Evolutionary conservation across 2,797 vertebrate species (phyloP), one percentile per base, ranked within the genome.

Genomic region (Siniperca scherzeri): DNA sequence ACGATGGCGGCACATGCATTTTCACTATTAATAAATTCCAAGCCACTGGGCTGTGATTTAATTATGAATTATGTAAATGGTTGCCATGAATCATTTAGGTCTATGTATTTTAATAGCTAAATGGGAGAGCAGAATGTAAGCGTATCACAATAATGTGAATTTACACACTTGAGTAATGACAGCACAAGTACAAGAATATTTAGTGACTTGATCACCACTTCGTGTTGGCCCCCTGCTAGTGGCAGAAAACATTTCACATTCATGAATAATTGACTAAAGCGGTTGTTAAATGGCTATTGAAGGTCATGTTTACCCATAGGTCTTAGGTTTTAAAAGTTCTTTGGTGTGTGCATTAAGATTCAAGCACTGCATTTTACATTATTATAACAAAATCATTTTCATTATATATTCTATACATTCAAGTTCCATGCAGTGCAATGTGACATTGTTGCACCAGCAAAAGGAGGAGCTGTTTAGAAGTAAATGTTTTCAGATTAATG

Each of bases 21-120:
- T 97, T 97, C 96, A 97, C 96, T 95, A 95, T 94, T 95, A 96
- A 97, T 97, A 96, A 95, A 97, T 97, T 97, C 96, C 96, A 94
- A 93, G 93, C 92, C 96, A 95, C 96, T 95, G 92, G 91, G 75
- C 94, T 94, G 94, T 96, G 95, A 97, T 97, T 97, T 97, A 97
- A 97, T 97, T 97, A 97, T 96, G 94, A 96, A 97, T 97, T 97
- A 96, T 97, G 95, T 95, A 96, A 97, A 96, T 95, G 93, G 87
- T 86, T 94, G 94, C 93, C 92, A 96, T 97, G 96, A 97, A 97
- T 97, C 93, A 97, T 97, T 97, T 95, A 96, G 78, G 77, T 83
- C 90, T 71, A 53, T 94, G 92, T 93, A 89, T 93, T 94, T 95
- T 94, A 94, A 94, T 96, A 94, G 91, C 93, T 94, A 95, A 96